These are phyloP conservation scores for Dendroctonus ponderosae DNA, from an alignment of 1,140 invertebrate genomes.

Conservation along the genomic window DNA sequence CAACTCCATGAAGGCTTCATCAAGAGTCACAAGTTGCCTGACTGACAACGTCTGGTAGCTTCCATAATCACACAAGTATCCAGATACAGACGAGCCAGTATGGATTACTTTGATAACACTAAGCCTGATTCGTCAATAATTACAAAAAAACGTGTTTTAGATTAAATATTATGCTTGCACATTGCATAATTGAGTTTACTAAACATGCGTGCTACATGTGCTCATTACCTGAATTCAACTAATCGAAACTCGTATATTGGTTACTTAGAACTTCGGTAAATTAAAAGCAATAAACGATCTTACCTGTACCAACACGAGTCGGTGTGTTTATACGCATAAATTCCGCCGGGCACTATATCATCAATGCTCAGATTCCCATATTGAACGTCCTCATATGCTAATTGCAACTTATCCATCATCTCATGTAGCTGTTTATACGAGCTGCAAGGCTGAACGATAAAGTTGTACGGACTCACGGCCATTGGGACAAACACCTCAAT, in stretches of 20 bases:
- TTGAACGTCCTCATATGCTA: constrained; percentile 36
- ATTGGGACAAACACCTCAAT: constrained; percentile 45
- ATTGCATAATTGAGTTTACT: no score
- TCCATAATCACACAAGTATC: constrained; percentile 59
- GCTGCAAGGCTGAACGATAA: constrained; percentile 46
- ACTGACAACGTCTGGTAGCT: constrained; percentile 51
- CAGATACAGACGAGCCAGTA: constrained; percentile 51
- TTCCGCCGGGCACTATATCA: constrained; percentile 45
- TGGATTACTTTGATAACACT: constrained; percentile 52
- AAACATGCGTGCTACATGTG: no score
- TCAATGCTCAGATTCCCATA: constrained; percentile 41
- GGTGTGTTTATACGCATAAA: constrained; percentile 47
- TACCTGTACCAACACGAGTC: constrained; percentile 49
- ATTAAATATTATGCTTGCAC: no score
- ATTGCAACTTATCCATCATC: constrained; percentile 44
- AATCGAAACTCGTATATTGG: no score
- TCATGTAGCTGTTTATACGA: constrained; percentile 34
- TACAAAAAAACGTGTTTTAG: no score
- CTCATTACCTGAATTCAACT: no score
- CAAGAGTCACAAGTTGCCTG: constrained; percentile 52
- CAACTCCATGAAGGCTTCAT: constrained; percentile 52
- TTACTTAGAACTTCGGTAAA: no score
- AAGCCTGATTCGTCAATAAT: constrained; percentile 42
- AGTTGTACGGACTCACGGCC: constrained; percentile 50
- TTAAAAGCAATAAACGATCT: not conserved